Percentiles rank a stretch among this genome's conserved stretches.
These are phyloP conservation scores for Drosophila engyochracea DNA, from an alignment of 2,888 invertebrate genomes.

Conservation along the genomic window DNA sequence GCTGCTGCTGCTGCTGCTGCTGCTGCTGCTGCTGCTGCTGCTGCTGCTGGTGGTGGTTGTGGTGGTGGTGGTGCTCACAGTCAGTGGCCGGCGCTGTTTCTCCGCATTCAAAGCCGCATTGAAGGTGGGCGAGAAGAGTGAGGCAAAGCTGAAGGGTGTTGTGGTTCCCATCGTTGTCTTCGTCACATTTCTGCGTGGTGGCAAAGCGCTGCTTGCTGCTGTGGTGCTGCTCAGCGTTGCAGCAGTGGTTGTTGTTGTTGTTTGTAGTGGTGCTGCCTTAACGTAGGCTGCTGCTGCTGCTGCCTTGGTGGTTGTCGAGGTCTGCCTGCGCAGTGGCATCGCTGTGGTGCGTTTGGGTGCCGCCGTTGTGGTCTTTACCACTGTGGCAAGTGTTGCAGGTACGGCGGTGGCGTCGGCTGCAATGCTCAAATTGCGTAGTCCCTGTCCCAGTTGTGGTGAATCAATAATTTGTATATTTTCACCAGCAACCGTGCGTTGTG, in stretches of 20 bases:
- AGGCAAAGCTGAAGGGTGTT: slow-evolving; percentile 68
- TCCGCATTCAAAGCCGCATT: slow-evolving; percentile 44
- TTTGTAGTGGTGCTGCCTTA: slow-evolving; percentile 30
- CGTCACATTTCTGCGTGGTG: slow-evolving; percentile 41
- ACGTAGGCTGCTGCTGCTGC: slow-evolving; percentile 10
- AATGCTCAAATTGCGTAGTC: slow-evolving; percentile 58
- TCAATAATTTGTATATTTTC: slow-evolving; percentile 9
- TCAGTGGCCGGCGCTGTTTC: slow-evolving; percentile 45
- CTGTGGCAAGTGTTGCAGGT: slow-evolving; percentile 40
- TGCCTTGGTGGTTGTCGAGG: slow-evolving; percentile 7
- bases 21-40: slow-evolving; percentile 23
- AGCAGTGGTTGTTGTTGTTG: slow-evolving; percentile 40
- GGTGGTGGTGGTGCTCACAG: slow-evolving; percentile 32
- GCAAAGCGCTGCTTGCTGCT: slow-evolving; percentile 6
- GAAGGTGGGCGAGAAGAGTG: slow-evolving; percentile 63
- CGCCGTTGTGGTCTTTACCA: slow-evolving; percentile 17
- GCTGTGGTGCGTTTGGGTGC: slow-evolving; percentile 30
- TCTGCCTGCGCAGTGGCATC: slow-evolving; percentile 38
- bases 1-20: slow-evolving; percentile 40
- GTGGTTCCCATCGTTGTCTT: slow-evolving; percentile 47
- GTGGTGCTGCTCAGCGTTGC: slow-evolving; percentile 3
- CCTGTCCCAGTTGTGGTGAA: slow-evolving; percentile 41
- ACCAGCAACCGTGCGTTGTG: slow-evolving; percentile 11
- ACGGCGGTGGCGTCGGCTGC: slow-evolving; percentile 46
- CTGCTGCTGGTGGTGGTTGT: slow-evolving; percentile 28